Percentiles rank a stretch among this genome's conserved stretches.
Evolutionary conservation across 2,113 vertebrate species (phyloP).

Genomic region (Oreotrochilus melanogaster): DNA sequence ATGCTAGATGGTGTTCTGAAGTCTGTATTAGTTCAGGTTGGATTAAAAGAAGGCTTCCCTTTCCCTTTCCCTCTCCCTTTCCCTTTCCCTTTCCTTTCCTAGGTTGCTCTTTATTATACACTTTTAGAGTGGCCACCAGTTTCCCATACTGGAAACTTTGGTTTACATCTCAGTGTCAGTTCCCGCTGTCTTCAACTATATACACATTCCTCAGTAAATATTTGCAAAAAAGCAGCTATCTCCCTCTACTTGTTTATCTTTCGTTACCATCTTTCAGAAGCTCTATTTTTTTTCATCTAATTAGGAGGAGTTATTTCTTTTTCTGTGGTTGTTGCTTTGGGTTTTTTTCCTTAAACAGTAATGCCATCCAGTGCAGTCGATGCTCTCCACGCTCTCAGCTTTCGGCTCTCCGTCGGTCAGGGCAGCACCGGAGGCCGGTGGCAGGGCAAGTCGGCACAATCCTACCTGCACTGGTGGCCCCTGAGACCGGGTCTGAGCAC

Average conservation of each 20-base stretch:
- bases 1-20: accelerated
- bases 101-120: accelerated
- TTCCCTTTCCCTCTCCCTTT: too few relatives aligned
- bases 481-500: too few relatives aligned
- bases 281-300: neutral
- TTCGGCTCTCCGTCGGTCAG: accelerated
- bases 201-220: accelerated
- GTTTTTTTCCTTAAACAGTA: accelerated
- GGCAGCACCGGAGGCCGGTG: neutral
- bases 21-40: neutral
- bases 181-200: accelerated
- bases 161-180: accelerated
- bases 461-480: too few relatives aligned
- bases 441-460: too few relatives aligned
- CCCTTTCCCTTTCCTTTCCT: too few relatives aligned
- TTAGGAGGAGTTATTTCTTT: too few relatives aligned
- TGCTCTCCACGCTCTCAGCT: accelerated
- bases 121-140: too few relatives aligned
- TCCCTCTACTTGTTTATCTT: neutral
- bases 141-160: accelerated
- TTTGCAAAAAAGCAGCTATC: neutral
- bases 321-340: too few relatives aligned
- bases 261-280: neutral
- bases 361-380: accelerated
- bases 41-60: neutral